Percentiles rank a stretch among this genome's conserved stretches.
phyloP scores from a whole-genome alignment of 92 coral and sea anemone species.

The Porites rus region DNA sequence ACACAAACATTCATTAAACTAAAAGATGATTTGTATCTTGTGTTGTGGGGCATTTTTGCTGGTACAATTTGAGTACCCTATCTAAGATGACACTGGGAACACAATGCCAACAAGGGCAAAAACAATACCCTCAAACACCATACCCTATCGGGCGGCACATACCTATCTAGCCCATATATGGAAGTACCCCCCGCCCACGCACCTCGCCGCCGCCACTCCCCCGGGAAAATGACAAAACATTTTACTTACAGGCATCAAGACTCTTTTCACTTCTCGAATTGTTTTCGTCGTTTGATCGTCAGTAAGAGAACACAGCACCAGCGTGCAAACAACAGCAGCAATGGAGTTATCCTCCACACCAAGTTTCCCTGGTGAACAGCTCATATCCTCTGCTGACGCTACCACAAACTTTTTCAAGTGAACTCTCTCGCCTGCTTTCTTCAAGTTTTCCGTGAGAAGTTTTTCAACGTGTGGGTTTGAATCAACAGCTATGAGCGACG shows the following conservation, averaged over 20 bases:
- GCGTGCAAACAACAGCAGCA: slow-evolving; percentile 44
- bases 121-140: no score
- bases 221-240: neutral
- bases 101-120: no score
- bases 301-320: slow-evolving; percentile 46
- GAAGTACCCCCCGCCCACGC: no score
- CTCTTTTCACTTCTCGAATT: slow-evolving; percentile 54
- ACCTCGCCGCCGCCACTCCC: no score
- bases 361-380: slow-evolving; percentile 5
- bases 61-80: no score
- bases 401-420: slow-evolving; percentile 56
- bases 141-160: no score
- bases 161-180: no score
- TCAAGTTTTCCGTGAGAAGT: slow-evolving; percentile 20
- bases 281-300: slow-evolving; percentile 40
- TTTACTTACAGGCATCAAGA: slow-evolving; percentile 57
- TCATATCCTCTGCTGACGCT: slow-evolving; percentile 58
- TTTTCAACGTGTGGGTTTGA: slow-evolving; percentile 41
- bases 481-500: slow-evolving; percentile 48
- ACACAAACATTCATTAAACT: no score
- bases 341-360: slow-evolving; percentile 58
- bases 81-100: no score
- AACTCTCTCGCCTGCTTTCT: slow-evolving; percentile 14
- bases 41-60: no score
- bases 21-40: no score